These are phyloP conservation scores for Psittacula derbiana DNA, from an alignment of 2,797 vertebrate species.

Conservation along the genomic window DNA sequence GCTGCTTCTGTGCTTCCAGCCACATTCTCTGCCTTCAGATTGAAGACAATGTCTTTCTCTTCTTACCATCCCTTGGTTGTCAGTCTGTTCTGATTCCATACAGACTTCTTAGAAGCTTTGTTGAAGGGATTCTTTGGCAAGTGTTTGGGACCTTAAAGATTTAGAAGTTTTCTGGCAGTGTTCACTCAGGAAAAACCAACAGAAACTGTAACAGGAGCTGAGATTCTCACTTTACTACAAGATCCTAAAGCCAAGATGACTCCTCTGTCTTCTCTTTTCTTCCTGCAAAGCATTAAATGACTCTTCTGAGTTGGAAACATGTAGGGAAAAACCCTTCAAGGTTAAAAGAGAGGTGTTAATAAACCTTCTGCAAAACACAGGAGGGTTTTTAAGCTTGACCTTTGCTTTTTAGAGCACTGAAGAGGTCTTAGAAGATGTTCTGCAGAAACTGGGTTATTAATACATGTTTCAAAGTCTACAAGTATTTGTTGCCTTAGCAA, in stretches of 20 bases:
- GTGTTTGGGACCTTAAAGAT: neutral
- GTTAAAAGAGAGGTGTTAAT: neutral
- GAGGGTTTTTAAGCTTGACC: neutral
- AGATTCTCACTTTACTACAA: neutral
- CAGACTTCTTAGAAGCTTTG: neutral
- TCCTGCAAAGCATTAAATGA: neutral
- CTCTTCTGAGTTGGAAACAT: neutral
- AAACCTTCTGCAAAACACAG: neutral
- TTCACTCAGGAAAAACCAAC: neutral
- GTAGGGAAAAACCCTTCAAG: neutral
- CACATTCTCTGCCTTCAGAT: neutral
- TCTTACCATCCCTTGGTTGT: neutral
- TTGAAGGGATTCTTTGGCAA: neutral
- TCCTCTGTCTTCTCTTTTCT: neutral
- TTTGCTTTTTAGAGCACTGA: neutral
- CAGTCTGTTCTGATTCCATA: neutral
- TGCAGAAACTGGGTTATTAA: neutral
- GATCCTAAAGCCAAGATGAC: neutral
- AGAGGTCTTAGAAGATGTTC: neutral
- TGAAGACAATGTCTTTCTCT: neutral
- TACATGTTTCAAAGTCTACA: accelerated
- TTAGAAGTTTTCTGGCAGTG: neutral
- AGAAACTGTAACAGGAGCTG: neutral
- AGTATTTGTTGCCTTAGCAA: neutral
- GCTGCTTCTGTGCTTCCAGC: neutral